Conservation (phyloP, 1,140 invertebrate species). For the Holcopasites calliopsidis region DNA sequence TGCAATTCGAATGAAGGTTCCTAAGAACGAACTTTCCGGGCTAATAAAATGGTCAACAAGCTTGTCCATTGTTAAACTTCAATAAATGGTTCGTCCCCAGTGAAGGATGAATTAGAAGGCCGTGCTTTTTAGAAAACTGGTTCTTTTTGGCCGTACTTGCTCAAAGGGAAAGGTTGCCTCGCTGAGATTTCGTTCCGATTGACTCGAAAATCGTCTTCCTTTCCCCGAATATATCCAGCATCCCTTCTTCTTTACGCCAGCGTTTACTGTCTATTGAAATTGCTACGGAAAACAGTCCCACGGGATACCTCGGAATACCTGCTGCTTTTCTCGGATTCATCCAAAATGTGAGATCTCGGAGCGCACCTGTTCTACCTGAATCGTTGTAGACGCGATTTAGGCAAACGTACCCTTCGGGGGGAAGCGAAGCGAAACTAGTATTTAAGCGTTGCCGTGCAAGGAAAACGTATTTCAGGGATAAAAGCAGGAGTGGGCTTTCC, state of each 20-base stretch:
- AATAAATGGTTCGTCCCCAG: not conserved
- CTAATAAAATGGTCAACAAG: not conserved
- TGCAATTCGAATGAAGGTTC: not conserved
- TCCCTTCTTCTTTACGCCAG: not conserved
- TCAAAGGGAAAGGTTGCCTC: not conserved
- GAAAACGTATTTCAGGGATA: not conserved
- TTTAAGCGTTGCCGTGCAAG: not conserved
- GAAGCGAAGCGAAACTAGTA: not conserved
- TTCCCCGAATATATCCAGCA: not conserved
- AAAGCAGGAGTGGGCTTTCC: not conserved
- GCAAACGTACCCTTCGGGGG: not conserved
- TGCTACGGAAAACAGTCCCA: not conserved
- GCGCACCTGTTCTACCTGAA: slow-evolving; percentile 30
- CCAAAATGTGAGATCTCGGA: not conserved
- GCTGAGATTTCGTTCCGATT: not conserved
- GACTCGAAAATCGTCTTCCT: not conserved
- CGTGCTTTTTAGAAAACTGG: not conserved
- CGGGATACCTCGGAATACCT: slow-evolving; percentile 3
- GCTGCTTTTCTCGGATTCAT: not conserved
- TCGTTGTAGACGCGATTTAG: not conserved
- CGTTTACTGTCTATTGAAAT: slow-evolving; percentile 6
- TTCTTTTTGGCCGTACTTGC: not conserved
- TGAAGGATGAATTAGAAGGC: not conserved
- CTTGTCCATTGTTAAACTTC: not conserved
- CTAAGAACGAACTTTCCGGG: not conserved